These are phyloP conservation scores for Pocillopora meandrina DNA, from an alignment of 92 coral and sea anemone species.

Conservation along the genomic window DNA sequence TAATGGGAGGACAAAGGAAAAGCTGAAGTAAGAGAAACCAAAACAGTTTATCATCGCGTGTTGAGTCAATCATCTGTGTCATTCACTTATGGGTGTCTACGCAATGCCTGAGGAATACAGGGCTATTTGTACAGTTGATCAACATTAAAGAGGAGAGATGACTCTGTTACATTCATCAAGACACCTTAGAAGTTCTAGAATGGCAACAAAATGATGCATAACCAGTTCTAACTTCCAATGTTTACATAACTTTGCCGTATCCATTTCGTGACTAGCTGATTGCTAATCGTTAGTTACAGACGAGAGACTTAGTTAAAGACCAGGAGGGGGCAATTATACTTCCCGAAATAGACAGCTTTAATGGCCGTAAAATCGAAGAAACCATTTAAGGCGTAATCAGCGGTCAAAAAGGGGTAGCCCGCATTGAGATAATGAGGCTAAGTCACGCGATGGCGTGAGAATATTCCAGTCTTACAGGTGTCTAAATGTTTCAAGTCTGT, in stretches of 20 bases:
- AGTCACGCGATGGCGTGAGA: constrained; percentile 40
- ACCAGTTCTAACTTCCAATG: neutral
- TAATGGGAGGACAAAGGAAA: constrained; percentile 18
- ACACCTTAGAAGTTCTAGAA: neutral
- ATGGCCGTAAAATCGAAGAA: constrained; percentile 39
- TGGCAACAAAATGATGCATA: neutral
- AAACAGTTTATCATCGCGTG: constrained; percentile 46
- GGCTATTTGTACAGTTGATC: constrained; percentile 18
- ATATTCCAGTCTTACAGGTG: constrained; percentile 19
- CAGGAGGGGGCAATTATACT: constrained; percentile 30
- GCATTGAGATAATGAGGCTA: neutral
- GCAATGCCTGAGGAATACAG: constrained; percentile 21
- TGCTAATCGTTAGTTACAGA: constrained; percentile 33
- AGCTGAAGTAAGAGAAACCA: constrained; percentile 11
- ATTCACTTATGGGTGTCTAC: constrained; percentile 46
- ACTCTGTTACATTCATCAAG: neutral
- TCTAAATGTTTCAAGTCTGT: neutral
- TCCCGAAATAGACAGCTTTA: constrained; percentile 47
- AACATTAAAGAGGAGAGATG: neutral
- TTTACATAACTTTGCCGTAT: constrained; percentile 41
- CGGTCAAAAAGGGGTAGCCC: neutral
- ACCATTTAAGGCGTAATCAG: constrained; percentile 35
- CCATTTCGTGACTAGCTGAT: constrained; percentile 49
- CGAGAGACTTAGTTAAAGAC: constrained; percentile 30
- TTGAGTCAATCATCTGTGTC: constrained; percentile 41